phyloP scores from a whole-genome alignment of 1,140 invertebrate species.

The Tetramorium simillimum region DNA sequence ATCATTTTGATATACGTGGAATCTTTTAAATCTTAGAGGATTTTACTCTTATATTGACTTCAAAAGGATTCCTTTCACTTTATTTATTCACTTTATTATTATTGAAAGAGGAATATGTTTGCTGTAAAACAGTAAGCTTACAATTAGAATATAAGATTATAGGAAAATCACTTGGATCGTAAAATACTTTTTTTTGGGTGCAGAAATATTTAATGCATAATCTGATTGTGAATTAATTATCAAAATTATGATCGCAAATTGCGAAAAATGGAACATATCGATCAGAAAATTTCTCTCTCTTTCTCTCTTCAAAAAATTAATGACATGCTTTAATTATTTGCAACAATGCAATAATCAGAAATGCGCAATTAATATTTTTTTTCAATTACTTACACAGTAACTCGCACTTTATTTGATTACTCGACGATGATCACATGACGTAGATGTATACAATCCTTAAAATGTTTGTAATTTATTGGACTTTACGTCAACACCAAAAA shows the following conservation, averaged over 20 bases:
- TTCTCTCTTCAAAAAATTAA: background rate
- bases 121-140: no score
- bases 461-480: conserved; percentile 2
- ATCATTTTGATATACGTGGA: no score
- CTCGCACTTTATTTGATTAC: background rate
- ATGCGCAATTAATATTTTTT: background rate
- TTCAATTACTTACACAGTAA: background rate
- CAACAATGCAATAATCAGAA: background rate
- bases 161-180: no score
- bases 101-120: no score
- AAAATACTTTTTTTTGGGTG: no score
- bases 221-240: conserved; percentile 10
- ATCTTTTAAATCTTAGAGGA: no score
- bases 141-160: no score
- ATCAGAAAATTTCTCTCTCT: background rate
- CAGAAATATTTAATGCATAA: background rate
- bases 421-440: no score
- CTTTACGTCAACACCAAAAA: background rate
- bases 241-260: background rate
- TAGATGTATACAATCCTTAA: background rate
- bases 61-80: no score
- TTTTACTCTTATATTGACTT: no score
- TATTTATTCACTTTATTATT: no score
- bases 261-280: background rate
- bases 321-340: background rate